phyloP scores from a whole-genome alignment of 1,140 invertebrate genomes.

The Drosophila kurseongensis region DNA sequence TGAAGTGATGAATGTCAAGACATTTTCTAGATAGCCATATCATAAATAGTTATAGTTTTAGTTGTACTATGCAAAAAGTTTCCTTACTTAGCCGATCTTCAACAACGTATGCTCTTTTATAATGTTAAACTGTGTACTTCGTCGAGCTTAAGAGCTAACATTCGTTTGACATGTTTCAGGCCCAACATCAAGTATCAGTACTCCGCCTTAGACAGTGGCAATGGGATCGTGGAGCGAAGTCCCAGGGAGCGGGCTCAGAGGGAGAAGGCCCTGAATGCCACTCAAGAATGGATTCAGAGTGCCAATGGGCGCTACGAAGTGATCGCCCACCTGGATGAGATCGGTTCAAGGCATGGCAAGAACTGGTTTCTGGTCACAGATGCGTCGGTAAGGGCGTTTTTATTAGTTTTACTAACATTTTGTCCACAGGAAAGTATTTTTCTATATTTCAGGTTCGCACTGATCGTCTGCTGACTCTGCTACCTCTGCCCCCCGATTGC shows the following conservation, averaged over 20 bases:
- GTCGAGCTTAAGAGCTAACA: not conserved
- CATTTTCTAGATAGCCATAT: conserved; percentile 8
- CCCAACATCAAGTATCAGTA: conserved; percentile 87
- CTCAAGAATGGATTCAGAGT: conserved; percentile 88
- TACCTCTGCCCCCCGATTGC: conserved; percentile 88
- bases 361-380: conserved; percentile 96
- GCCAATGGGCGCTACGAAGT: conserved; percentile 89
- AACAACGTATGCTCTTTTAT: conserved; percentile 30
- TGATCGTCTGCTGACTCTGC: conserved; percentile 92
- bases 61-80: conserved; percentile 34
- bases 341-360: conserved; percentile 93
- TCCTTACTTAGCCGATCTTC: conserved; percentile 38
- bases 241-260: conserved; percentile 88
- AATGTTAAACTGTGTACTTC: not conserved
- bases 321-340: conserved; percentile 90
- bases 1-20: conserved; percentile 22
- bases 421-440: not conserved
- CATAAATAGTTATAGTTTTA: conserved; percentile 34
- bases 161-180: conserved; percentile 46
- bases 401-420: not conserved
- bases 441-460: conserved; percentile 85
- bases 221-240: conserved; percentile 87
- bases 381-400: conserved; percentile 69
- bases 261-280: conserved; percentile 87
- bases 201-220: conserved; percentile 87